Percentiles rank a stretch among this genome's conserved stretches.
These are phyloP conservation scores for Colostygia pectinataria DNA, from an alignment of 2,888 invertebrate genomes.

Conservation along the genomic window DNA sequence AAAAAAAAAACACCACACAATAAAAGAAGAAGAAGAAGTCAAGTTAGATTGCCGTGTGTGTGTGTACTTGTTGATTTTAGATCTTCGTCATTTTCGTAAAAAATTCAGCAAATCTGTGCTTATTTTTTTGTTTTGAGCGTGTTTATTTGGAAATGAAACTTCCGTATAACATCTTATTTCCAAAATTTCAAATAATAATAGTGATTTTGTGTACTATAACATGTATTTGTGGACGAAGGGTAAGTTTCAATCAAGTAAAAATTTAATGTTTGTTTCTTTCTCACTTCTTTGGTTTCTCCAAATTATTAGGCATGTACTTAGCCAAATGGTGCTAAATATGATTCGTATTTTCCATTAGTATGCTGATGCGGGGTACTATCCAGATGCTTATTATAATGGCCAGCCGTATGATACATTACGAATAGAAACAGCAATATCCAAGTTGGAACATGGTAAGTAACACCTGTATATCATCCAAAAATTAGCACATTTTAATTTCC, in stretches of 20 bases:
- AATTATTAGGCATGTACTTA: no score
- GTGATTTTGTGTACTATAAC: slow-evolving; percentile 42
- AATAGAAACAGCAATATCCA: slow-evolving; percentile 30
- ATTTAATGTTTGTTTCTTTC: neutral
- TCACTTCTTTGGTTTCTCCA: no score
- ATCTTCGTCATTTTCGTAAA: slow-evolving; percentile 8
- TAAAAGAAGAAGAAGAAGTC: no score
- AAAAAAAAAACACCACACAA: no score
- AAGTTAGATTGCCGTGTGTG: no score
- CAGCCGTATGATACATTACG: slow-evolving; percentile 36
- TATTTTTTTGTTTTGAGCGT: slow-evolving; percentile 14
- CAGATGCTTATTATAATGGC: slow-evolving; percentile 44
- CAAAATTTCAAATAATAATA: slow-evolving; percentile 39
- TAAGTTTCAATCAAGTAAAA: slow-evolving; percentile 39
- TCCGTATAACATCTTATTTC: slow-evolving; percentile 28
- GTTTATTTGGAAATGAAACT: slow-evolving; percentile 43
- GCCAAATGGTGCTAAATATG: neutral
- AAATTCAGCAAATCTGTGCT: no score
- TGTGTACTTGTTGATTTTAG: slow-evolving; percentile 47
- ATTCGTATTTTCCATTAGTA: slow-evolving; percentile 45
- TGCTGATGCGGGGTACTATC: slow-evolving; percentile 55
- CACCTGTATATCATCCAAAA: no score
- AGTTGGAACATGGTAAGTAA: slow-evolving; percentile 58
- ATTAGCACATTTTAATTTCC: no score
- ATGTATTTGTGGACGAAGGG: slow-evolving; percentile 51